Evolutionary conservation across 1,140 invertebrate genomes (phyloP).

Genomic region (Panulirus ornatus): DNA sequence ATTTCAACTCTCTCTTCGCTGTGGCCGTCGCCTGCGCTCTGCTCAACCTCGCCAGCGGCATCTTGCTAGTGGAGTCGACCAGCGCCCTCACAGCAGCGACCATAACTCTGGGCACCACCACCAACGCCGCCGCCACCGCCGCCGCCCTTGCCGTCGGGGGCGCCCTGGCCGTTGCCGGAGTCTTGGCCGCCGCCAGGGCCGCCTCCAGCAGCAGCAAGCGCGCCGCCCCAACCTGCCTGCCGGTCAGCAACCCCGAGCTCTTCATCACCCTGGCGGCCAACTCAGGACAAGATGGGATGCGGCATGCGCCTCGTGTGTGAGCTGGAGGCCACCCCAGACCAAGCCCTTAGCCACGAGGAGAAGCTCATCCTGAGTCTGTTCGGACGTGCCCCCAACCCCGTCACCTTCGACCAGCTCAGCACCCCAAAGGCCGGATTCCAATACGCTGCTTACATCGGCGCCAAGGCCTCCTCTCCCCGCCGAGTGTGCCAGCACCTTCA

Average conservation of each 20-base stretch:
- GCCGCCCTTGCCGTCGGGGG: neutral
- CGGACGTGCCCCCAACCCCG: conserved; percentile 34
- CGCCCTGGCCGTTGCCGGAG: neutral
- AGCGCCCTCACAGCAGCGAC: neutral
- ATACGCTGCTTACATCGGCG: conserved; percentile 56
- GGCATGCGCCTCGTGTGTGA: conserved; percentile 77
- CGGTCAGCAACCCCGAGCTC: neutral
- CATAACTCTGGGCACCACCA: conserved; percentile 5
- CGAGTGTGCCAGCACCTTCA: conserved; percentile 51
- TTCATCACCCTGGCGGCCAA: conserved; percentile 18
- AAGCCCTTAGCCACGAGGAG: conserved; percentile 74
- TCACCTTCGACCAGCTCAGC: conserved; percentile 50
- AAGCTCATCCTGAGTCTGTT: conserved; percentile 76
- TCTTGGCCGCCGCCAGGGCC: neutral
- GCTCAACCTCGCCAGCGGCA: neutral
- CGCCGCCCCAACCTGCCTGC: neutral
- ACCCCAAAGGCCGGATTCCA: conserved; percentile 53
- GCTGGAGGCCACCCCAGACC: conserved; percentile 74
- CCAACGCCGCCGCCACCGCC: neutral
- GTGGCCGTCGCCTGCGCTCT: conserved; percentile 3
- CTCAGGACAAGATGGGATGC: conserved; percentile 71
- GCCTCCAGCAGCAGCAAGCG: neutral
- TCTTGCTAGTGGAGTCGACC: no score
- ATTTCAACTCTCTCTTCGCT: no score
- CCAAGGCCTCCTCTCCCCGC: conserved; percentile 1